Base-by-base conservation (phyloP, 1,140 invertebrate species). In the Drosophila biarmipes region DNA sequence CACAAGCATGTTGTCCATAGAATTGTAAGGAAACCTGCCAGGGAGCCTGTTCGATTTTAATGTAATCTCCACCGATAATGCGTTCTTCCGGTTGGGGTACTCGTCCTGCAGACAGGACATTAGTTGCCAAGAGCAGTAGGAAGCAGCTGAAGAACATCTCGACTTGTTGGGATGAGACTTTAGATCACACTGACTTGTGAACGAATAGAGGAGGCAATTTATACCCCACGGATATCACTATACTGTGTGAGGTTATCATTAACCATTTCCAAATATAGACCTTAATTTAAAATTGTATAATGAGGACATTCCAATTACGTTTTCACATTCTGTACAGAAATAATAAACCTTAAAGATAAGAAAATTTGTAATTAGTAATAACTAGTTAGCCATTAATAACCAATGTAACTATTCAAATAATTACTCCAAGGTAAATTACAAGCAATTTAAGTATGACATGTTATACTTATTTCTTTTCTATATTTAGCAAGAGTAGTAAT, bases 1-100 rank as follows among this genome's bases (percentile, higher is more conserved):
- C 46, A 6, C 46, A 49, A 2, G 0, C 0, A 15, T 12, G 8
- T 0, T 5, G 0, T 0, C 46, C 27, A 2, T 31, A 0, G 2
- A 1, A 2, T 31, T 15, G n/a, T 17, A 49, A 17, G 27, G 27
- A 49, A n/a, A 31, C 46, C 46, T 49, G 46, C 46, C 46, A 49
- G 3, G 46, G 46, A n/a, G 46, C 27, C 46, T 17, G 0, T 31
- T 49, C 46, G n/a, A 49, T 49, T 31, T 6, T 5, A 31, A 49
- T 49, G 8, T 8, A 0, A 4, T 11, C 0, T 31, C 46, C 46
- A 2, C 27, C 27, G n/a, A 31, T 11, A 49, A 49, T 31, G 8
- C 46, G 24, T 11, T 29, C 45, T 27, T 46, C 45, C 7, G 21
- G 46, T 11, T 2, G 27, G 6, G 12, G 10, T 2, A 17, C 46